Base-by-base conservation (phyloP, 1,140 invertebrate genomes). In the Eumeta japonica region DNA sequence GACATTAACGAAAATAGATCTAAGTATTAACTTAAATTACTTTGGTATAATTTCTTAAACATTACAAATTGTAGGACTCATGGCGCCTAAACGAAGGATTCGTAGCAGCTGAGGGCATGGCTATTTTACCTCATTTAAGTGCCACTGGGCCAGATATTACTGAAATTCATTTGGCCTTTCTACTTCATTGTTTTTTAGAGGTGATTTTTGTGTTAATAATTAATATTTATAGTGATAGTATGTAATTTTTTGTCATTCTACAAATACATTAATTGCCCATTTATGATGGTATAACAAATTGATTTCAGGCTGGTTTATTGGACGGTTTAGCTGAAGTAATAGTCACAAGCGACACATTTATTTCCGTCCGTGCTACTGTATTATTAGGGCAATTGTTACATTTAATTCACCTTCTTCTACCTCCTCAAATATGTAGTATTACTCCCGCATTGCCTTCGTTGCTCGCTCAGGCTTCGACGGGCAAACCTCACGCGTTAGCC, bases 41-140 rank as follows among this genome's bases (percentile, higher is more conserved):
- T 14, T 30, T 30, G 9, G 7, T 7, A 9, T 11, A 30, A n/a
- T n/a, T n/a, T n/a, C n/a, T n/a, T n/a, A n/a, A n/a, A n/a, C n/a
- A n/a, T n/a, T 30, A 30, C 13, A 10, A 30, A 31, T 54, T 55
- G 3, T 81, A 88, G 57, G 87, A 93, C 31, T 79, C 83, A 0
- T 97, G 93, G 92, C 82, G 88, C 45, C 71, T 98, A 1, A 86
- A 84, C 43, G 92, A 96, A 64, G 94, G 92, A 10, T 98, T 97
- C 68, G 86, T 97, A 0, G 90, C 89, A 3, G 85, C 87, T 19
- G 94, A 97, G 75, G 93, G 90, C 10, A 82, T 81, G 38, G 81
- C 80, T 12, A 83, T 95, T 42, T 68, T 96, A 58, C 90, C 91
- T 16, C 88, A 90, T 53, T 70, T 94, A 12, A 82, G 86, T 16